Base-by-base conservation (phyloP, 1,140 invertebrate genomes). In the Tribolium madens region DNA sequence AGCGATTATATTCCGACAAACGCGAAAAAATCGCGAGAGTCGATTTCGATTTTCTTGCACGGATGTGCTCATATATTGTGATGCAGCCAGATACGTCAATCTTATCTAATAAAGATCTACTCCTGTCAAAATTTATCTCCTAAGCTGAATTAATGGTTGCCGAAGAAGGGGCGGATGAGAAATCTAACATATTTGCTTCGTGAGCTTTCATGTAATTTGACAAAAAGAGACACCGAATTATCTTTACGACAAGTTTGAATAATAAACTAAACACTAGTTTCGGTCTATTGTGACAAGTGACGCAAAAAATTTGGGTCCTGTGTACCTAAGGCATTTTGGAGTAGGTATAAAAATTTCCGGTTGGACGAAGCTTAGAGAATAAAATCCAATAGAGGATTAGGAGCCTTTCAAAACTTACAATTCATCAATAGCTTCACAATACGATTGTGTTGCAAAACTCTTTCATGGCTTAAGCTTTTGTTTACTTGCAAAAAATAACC, bases 21-120 rank as follows among this genome's bases (percentile, higher is more conserved):
- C 52, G 18, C 13, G 18, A 18, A 57, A 53, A 57, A 57, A 17
- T 50, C 48, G 48, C 48, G 48, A 17, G 46, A 47, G 48, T 50
- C 48, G 48, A 50, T n/a, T 50, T 17, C 13, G 36, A 42, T 42
- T 10, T 42, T 42, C 21, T 26, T 26, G 21, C 18, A 21, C 33
- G 33, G 33, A 36, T 1, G 10, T 1, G 7, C 36, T 9, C 9
- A 9, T 42, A n/a, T 42, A 42, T 42, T 42, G 36, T 42, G 36
- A 42, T 42, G 36, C 48, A 17, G 10, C 1, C 15, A 6, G 52
- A 57, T 57, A 57, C 52, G 52, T 57, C 52, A 57, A n/a, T 57
- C 52, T 17, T 57, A 57, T 57, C 52, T 57, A 57, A 57, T 57
- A 57, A 18, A 57, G 52, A 57, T 57, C 14, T 21, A n/a, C 13